Base-by-base conservation (phyloP, 1,140 invertebrate genomes). In the Doryteuthis pealeii region DNA sequence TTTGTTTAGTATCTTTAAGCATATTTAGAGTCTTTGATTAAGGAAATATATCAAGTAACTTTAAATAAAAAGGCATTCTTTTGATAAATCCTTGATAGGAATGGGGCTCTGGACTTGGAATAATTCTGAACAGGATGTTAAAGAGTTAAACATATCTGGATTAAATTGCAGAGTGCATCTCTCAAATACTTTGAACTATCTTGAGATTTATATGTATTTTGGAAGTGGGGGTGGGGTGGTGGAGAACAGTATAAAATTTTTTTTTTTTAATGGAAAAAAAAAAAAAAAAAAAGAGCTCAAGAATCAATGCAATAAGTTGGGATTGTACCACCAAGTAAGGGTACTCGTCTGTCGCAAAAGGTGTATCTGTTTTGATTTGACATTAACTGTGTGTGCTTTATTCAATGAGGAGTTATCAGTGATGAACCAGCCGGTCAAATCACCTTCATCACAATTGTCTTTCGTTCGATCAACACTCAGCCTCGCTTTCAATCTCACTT, bases 371-470 rank as follows among this genome's bases (percentile, higher is more conserved):
- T 49, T 82, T 75, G 67, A 80, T 77, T 75, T 8, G 28, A 31
- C 10, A 86, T 88, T 4, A 94, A 84, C 1, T 91, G 91, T 12
- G 91, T 91, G 18, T 91, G 91, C 18, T 91, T 92, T n/a, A 86
- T n/a, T 95, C 92, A 82, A 98, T 95, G 74, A 98, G 92, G 72
- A 97, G 92, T 90, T 96, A 92, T 88, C 98, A 96, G 83, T 94
- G 92, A 87, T 96, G 94, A 80, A 96, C 94, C 12, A 99, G 91
- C 74, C 96, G 90, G 84, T 98, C 95, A n/a, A 70, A 99, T 93
- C 75, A 99, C 93, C 90, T 98, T 98, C 85, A 99, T 96, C n/a
- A 97, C 93, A 4, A 99, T 86, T 28, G 91, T 91, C 88, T 98
- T 99, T 82, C 93, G 92, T 81, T 96, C 93, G 22, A 97, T 86